Base-by-base conservation (phyloP, 2,113 vertebrate genomes). In the Corynorhinus townsendii region DNA sequence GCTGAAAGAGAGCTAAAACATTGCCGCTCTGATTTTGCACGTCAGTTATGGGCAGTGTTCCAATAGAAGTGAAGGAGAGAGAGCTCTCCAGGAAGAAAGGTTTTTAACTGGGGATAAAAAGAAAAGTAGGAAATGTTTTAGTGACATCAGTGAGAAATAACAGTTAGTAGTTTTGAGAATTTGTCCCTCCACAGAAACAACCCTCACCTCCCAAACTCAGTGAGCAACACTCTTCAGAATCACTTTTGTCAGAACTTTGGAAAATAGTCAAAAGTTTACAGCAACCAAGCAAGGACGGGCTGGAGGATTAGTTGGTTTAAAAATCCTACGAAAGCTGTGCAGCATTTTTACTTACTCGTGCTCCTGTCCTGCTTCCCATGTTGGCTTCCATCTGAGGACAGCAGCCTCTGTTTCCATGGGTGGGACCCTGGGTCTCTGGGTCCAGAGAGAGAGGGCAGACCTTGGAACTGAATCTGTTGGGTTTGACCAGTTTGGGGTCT, bases 21-120 rank as follows among this genome's bases (percentile, higher is more conserved):
- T 15, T 43, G 9, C 28, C 28, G 5, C 7, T 17, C 16, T 69
- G 16, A 7, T 24, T 1, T 26, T 28, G 0, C 4, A 16, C 1
- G 16, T 54, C 33, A 19, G 33, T 16, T 17, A 56, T 5, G 16
- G 26, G 11, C 3, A 59, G 12, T 43, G 11, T 54, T 86, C 62
- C 35, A 95, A 35, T 16, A 81, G 68, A 90, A 82, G 24, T 38
- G 52, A 82, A 49, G 19, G 49, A 20, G 8, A 71, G 19, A 20
- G 8, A 71, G 19, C 3, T 24, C 11, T 72, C 22, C 49, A 59
- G 33, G 15, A 10, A 10, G 59, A 62, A 62, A 76, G 24, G 3
- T 16, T 75, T 86, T 43, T 47, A 59, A 52, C 7, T 45, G 59
- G 35, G 16, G n/a, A 2, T 17, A 28, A 16, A 1, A 22, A 43